Conservation (phyloP, 2,888 invertebrate genomes). For the Sarcophaga caerulescens region DNA sequence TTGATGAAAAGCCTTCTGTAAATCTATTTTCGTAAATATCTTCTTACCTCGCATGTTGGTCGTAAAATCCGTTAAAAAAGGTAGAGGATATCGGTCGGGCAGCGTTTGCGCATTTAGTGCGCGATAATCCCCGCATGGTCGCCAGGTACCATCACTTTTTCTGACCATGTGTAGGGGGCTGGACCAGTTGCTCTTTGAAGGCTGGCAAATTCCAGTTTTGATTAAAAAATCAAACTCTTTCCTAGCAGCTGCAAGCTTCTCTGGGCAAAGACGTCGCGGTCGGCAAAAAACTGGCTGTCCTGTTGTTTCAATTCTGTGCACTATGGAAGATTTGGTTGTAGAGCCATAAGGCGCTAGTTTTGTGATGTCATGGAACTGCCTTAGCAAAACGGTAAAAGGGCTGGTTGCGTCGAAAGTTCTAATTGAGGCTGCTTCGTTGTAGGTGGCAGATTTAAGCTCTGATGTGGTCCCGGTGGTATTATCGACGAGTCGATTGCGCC, state of each 20-base stretch:
- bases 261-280: slow-evolving; percentile 16
- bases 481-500: slow-evolving; percentile 13
- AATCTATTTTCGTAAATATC: slow-evolving; percentile 54
- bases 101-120: slow-evolving; percentile 35
- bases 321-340: slow-evolving; percentile 14
- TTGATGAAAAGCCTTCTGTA: slow-evolving; percentile 50
- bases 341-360: slow-evolving; percentile 11
- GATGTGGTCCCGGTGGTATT: slow-evolving; percentile 28
- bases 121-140: slow-evolving; percentile 53
- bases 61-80: slow-evolving; percentile 34
- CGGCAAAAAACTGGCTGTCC: slow-evolving; percentile 41
- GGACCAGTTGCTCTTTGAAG: slow-evolving; percentile 35
- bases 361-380: slow-evolving; percentile 19
- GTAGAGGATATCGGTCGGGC: slow-evolving; percentile 32
- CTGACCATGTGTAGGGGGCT: slow-evolving; percentile 46
- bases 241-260: slow-evolving; percentile 26
- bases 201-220: slow-evolving; percentile 50
- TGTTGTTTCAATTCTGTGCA: slow-evolving; percentile 23
- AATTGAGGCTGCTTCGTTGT: too few species aligned
- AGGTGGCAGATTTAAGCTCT: slow-evolving; percentile 29
- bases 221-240: slow-evolving; percentile 40
- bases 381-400: not conserved
- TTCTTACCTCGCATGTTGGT: slow-evolving; percentile 28
- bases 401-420: too few species aligned
- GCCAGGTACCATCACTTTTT: slow-evolving; percentile 39